Evolutionary conservation across 2,113 vertebrate genomes (phyloP).

Genomic region (Pachycephala philippinensis): DNA sequence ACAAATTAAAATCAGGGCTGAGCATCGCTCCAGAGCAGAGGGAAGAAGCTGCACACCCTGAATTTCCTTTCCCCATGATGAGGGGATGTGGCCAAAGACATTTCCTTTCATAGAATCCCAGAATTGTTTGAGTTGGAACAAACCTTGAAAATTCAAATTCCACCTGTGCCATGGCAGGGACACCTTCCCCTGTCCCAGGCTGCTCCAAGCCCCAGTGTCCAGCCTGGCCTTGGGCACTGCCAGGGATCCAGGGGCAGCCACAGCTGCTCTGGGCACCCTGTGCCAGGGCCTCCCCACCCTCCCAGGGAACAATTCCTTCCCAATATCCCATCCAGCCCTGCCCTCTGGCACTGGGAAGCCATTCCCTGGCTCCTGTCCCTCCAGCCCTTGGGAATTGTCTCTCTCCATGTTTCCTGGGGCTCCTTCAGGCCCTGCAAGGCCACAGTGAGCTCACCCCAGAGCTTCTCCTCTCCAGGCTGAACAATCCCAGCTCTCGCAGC

Average conservation of each 20-base stretch:
- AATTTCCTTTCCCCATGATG: background rate
- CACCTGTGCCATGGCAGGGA: background rate
- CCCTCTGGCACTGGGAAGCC: too few species aligned
- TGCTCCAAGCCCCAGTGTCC: background rate
- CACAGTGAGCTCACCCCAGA: too few species aligned
- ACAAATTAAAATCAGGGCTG: background rate
- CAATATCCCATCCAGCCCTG: too few species aligned
- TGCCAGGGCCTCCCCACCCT: background rate
- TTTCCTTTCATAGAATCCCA: background rate
- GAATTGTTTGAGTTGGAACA: background rate
- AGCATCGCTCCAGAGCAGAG: accelerated
- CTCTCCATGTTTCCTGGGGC: too few species aligned
- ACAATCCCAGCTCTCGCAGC: too few species aligned
- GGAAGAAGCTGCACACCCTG: background rate
- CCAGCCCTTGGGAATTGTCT: too few species aligned
- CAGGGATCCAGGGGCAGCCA: background rate
- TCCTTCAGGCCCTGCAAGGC: too few species aligned
- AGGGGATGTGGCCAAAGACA: background rate
- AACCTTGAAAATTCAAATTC: accelerated
- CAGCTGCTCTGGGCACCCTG: background rate
- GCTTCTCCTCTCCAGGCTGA: too few species aligned
- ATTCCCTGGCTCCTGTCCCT: too few species aligned
- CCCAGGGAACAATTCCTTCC: too few species aligned
- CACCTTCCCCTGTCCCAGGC: background rate
- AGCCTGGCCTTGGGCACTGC: background rate